Base-by-base conservation (phyloP, 2,797 vertebrate genomes). In the Neosilurus mollespiculum region DNA sequence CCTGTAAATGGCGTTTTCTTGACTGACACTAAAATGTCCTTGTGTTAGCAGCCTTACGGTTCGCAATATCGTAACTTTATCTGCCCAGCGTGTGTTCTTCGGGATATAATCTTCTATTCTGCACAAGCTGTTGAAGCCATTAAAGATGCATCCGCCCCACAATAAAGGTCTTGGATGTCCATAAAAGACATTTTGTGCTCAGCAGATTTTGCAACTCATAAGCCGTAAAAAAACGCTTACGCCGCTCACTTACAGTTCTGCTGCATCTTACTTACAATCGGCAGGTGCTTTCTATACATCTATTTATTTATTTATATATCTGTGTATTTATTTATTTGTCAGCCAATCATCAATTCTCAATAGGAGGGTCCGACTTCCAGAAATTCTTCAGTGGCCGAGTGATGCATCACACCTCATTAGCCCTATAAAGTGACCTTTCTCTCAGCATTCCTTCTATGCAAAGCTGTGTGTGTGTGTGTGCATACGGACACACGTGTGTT, bases 101-200 rank as follows among this genome's bases (percentile, higher is more conserved):
- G 18, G 80, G 58, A 81, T 81, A 81, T 81, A 76, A 85, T 85
- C 81, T 85, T 77, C 73, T 78, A 81, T 75, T 85, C 75, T 62
- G 77, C 78, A 73, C 72, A 82, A 81, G 80, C 84, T 75, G 61
- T 76, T 76, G 72, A 69, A 77, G 66, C 80, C 84, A 86, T 84
- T 86, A 86, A 87, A 84, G 84, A 83, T 81, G 85, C 81, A 87
- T 87, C 83, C 82, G 34, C 86, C 65, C 86, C 65, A 73, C 69
- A 80, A 75, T 82, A 79, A 73, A 84, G 77, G 84, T 82, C 85
- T 58, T 81, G 64, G 80, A 83, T 87, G 86, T 70, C 86, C 86
- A 86, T 82, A 87, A 82, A 87, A 86, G 83, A 82, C 64, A 22
- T 83, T 84, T 83, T 79, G 58, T 80, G 84, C 58, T 81, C 76